Evolutionary conservation across 1,140 invertebrate species (phyloP).

Genomic region (Gryon sp.): DNA sequence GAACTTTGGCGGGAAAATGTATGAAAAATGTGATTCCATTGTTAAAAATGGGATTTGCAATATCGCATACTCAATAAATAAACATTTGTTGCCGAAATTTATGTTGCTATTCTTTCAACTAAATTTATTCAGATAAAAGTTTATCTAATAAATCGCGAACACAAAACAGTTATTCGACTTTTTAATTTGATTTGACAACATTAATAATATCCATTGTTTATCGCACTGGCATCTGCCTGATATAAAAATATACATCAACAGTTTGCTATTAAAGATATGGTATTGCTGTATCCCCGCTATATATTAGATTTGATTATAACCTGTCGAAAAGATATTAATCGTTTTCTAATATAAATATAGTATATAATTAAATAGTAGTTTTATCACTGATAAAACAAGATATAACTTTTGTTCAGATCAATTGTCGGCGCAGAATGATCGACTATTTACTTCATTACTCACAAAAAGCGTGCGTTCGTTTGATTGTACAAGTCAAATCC

Average conservation of each 20-base stretch:
- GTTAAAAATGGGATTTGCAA: constrained; percentile 22
- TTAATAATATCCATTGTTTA: constrained; percentile 21
- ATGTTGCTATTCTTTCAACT: constrained; percentile 10
- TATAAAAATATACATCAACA: constrained; percentile 24
- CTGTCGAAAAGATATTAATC: constrained; percentile 29
- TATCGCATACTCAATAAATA: constrained; percentile 34
- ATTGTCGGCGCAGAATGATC: constrained; percentile 43
- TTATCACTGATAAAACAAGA: too few species aligned
- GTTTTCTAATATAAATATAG: too few species aligned
- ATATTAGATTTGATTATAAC: not conserved
- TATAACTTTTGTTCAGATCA: constrained; percentile 50
- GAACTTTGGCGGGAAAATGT: constrained; percentile 38
- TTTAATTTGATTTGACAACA: constrained; percentile 16
- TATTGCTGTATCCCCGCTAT: not conserved
- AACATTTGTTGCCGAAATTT: constrained; percentile 27
- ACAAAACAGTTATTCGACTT: not conserved
- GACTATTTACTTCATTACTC: constrained; percentile 54
- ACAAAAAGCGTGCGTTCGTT: constrained; percentile 53
- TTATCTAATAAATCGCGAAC: constrained; percentile 1
- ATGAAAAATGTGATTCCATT: constrained; percentile 45
- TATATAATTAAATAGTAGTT: too few species aligned
- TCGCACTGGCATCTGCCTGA: not conserved
- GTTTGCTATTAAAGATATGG: constrained; percentile 21
- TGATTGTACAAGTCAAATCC: constrained; percentile 45
- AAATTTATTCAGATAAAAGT: constrained; percentile 36